Conservation (phyloP, 30 jellyfish, hydroid and myxozoan genomes). For the Hydractinia echinata region DNA sequence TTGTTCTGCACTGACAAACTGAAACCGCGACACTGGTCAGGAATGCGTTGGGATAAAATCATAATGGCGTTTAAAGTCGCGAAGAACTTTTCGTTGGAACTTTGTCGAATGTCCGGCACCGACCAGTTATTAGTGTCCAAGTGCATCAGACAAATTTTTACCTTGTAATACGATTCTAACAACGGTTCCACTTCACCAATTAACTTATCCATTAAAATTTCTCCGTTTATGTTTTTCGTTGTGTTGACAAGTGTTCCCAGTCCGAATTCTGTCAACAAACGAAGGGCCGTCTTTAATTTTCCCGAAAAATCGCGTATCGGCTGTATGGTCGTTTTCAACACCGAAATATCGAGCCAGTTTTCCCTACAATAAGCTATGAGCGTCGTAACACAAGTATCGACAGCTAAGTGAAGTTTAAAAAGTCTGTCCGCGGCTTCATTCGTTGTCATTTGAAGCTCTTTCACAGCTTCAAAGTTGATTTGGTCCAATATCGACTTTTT, state of each 20-base stretch:
- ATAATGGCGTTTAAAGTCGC: constrained; percentile 95
- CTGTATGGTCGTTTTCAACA: constrained; percentile 34
- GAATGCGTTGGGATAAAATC: constrained; percentile 80
- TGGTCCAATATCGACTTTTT: constrained; percentile 78
- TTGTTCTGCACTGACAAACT: constrained; percentile 49
- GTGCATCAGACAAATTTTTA: constrained; percentile 81
- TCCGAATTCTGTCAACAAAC: constrained; percentile 88
- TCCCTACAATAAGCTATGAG: constrained; percentile 49
- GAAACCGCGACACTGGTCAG: constrained; percentile 73
- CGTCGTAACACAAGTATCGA: constrained; percentile 75
- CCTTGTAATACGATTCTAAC: constrained; percentile 76
- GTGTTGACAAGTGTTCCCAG: constrained; percentile 84
- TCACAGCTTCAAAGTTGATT: constrained; percentile 90
- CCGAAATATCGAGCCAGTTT: constrained; percentile 71
- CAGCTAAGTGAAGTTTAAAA: constrained; percentile 86
- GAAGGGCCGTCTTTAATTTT: constrained; percentile 67
- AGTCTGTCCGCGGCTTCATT: constrained; percentile 78
- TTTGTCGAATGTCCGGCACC: constrained; percentile 60
- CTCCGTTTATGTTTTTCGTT: constrained; percentile 37
- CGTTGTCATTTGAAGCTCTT: constrained; percentile 59
- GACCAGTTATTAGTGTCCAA: constrained; percentile 77
- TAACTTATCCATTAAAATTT: constrained; percentile 30
- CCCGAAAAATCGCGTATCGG: constrained; percentile 69
- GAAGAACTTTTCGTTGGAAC: constrained; percentile 64
- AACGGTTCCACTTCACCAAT: constrained; percentile 82